Base-by-base conservation (phyloP, 2,888 invertebrate genomes). In the Thymelicus lineola region DNA sequence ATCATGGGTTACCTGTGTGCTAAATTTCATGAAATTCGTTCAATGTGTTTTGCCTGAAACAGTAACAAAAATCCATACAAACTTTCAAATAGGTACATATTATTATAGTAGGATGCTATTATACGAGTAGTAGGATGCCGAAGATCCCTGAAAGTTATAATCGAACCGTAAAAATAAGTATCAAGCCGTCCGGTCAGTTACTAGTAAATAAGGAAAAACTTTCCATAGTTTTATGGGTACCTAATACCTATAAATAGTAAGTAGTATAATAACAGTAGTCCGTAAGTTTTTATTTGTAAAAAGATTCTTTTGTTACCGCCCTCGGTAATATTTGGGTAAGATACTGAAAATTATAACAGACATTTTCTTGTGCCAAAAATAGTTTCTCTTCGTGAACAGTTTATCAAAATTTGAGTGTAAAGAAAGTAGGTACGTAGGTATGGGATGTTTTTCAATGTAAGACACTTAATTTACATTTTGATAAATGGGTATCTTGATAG, bases 281-380 rank as follows among this genome's bases (percentile, higher is more conserved):
- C 50, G 28, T 66, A 28, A 60, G 17, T 48, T 66, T 35, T 58
- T 36, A 60, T 38, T 50, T 15, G 17, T 42, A 42, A 36, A 58
- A 28, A 36, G 15, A 17, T 17, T 66, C 20, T 50, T 48, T 66
- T 59, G 66, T 60, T 20, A 1, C 12, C 0, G 0, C 12, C 12
- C 42, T 42, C 42, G 42, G 42, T 10, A 42, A 20, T 5, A 45
- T 65, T 65, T 38, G 2, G 46, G 45, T 55, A 45, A 57, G 20
- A 57, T 15, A 28, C 45, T 65, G 46, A 65, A 57, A 65, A 28
- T 57, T 65, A 65, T 65, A 45, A 45, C 55, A 65, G 20, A 12
- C 28, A 35, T 65, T 35, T 28, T 57, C n/a, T 50, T 46, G 20
- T 42, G 57, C 28, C 45, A 57, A n/a, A 7, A 15, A 57, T 57